These are phyloP conservation scores for Dryocosmus kuriphilus DNA, from an alignment of 2,888 invertebrate species.

Conservation along the genomic window DNA sequence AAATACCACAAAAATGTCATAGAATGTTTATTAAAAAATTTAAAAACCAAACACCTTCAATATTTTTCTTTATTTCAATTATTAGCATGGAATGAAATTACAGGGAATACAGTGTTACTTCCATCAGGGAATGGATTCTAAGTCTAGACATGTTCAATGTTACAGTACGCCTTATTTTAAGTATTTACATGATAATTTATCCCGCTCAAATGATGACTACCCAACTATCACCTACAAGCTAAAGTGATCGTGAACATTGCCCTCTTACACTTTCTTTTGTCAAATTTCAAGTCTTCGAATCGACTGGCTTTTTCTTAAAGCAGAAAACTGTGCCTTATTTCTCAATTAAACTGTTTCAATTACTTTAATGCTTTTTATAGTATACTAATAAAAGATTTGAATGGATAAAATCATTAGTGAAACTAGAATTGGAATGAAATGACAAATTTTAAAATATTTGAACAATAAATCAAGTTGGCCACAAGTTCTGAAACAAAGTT, in stretches of 20 bases:
- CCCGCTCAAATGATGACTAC: background rate
- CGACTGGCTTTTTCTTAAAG: background rate
- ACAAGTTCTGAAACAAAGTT: too few species aligned
- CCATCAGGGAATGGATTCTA: slow-evolving; percentile 62
- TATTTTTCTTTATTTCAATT: slow-evolving; percentile 67
- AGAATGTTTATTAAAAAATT: background rate
- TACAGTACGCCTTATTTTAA: slow-evolving; percentile 23
- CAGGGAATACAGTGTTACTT: slow-evolving; percentile 68
- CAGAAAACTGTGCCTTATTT: background rate
- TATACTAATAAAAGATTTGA: background rate
- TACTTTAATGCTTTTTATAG: slow-evolving; percentile 1
- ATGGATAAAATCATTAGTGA: background rate
- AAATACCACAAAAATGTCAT: background rate
- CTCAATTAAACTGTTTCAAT: background rate
- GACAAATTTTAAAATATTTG: background rate
- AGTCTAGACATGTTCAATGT: slow-evolving; percentile 63
- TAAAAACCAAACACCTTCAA: background rate
- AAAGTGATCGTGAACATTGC: slow-evolving; percentile 27
- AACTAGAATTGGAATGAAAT: background rate
- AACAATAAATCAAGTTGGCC: background rate
- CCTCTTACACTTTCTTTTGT: background rate
- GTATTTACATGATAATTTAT: slow-evolving; percentile 62
- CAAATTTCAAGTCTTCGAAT: background rate
- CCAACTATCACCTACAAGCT: slow-evolving; percentile 8
- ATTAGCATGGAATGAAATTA: slow-evolving; percentile 72